Evolutionary conservation across 2,113 vertebrate species (phyloP), one percentile per base, ranked within the genome.

Genomic region (Coracopsis vasa): DNA sequence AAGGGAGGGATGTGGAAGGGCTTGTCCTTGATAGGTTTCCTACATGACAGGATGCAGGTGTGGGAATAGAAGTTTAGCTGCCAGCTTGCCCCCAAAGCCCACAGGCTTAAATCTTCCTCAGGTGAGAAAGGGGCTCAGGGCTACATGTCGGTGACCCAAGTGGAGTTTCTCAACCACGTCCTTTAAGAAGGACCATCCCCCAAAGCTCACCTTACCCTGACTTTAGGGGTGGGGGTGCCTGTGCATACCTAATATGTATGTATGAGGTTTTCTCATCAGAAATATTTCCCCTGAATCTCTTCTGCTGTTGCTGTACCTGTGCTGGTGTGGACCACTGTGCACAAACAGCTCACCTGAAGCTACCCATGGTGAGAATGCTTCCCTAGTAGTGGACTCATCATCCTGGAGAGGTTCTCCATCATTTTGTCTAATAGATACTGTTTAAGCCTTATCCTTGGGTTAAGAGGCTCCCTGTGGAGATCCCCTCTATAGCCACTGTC

Each of bases 351-450:
- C 41, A 33, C 51, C 50, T 61, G 64, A 16, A 70, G 51, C 39
- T 50, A 7, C 18, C 8, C 28, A 2, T 18, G 37, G 17, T 42
- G 41, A 53, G 19, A 27, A 23, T 73, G 65, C 61, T 58, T 11
- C 11, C n/a, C 16, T 7, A 6, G 11, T 1, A 37, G 56, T 8
- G 24, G 42, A 69, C 28, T 79, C 10, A 1, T 50, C 39, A 44
- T 42, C 20, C 20, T 45, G 60, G 66, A 80, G 72, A 72, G 33
- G 13, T 53, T 92, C 65, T 90, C 86, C 18, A 45, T 84, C 73
- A 66, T 65, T 48, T 95, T 95, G 56, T 50, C n/a, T 83, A 31
- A 91, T 39, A 53, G 65, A 58, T 89, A 84, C 79, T 73, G 11
- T 58, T 74, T 64, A 35, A 6, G 7, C 79, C 84, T 97, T 87